phyloP scores from a whole-genome alignment of 2,888 invertebrate genomes.

The Scrobipalpa atriplicella region DNA sequence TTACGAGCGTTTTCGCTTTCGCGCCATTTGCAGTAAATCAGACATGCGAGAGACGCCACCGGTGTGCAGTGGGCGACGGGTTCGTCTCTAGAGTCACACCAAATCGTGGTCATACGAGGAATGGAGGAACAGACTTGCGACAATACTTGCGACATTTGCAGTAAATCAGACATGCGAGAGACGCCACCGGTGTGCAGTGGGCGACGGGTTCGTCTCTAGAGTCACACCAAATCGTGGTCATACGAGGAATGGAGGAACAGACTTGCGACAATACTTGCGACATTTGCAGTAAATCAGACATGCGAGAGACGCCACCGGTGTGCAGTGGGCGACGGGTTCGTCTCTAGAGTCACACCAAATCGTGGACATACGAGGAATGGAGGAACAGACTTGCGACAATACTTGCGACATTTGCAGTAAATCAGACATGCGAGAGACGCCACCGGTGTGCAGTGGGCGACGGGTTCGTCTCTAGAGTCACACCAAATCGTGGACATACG shows the following conservation, averaged over 20 bases:
- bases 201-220: too few relatives aligned
- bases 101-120: too few relatives aligned
- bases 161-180: constrained; percentile 65
- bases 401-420: constrained; percentile 81
- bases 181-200: constrained; percentile 63
- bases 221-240: too few relatives aligned
- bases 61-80: constrained; percentile 65
- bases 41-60: constrained; percentile 49
- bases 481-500: too few relatives aligned
- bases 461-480: too few relatives aligned
- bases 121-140: too few relatives aligned
- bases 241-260: too few relatives aligned
- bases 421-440: constrained; percentile 58
- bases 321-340: constrained; percentile 70
- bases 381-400: too few relatives aligned
- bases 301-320: constrained; percentile 48
- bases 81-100: too few relatives aligned
- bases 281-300: constrained; percentile 80
- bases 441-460: constrained; percentile 67
- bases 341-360: too few relatives aligned
- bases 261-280: too few relatives aligned
- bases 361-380: too few relatives aligned
- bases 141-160: constrained; percentile 81
- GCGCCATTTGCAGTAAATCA: constrained; percentile 82
- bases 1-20: constrained; percentile 81